Percentiles rank a stretch among this genome's conserved stretches.
Evolutionary conservation across 2,113 vertebrate species (phyloP).

Genomic region (Ammospiza caudacuta): DNA sequence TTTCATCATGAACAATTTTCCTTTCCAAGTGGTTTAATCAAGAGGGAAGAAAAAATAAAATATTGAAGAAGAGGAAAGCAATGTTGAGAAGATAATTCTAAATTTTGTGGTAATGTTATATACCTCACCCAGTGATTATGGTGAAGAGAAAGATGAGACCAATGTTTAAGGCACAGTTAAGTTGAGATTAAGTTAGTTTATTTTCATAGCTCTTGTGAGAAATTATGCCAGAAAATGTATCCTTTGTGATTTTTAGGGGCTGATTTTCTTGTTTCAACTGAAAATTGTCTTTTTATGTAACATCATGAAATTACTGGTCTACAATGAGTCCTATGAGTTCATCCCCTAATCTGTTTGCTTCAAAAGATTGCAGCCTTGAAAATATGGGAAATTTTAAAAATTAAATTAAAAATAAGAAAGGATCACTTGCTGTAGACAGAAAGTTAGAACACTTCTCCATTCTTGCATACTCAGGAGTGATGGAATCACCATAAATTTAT

Average conservation of each 20-base stretch:
- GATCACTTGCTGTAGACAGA: background rate
- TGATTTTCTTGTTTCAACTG: background rate
- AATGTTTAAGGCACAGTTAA: background rate
- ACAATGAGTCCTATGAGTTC: background rate
- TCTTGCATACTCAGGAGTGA: background rate
- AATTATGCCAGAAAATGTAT: background rate
- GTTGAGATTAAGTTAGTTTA: background rate
- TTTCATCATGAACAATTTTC: background rate
- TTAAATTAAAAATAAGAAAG: background rate
- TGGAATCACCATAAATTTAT: background rate
- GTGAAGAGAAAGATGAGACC: background rate
- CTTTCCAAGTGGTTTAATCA: background rate
- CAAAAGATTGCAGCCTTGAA: background rate
- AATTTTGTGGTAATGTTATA: background rate
- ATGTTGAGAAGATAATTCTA: background rate
- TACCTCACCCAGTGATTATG: background rate
- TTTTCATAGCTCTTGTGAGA: background rate
- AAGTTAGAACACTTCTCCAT: background rate
- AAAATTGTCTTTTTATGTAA: background rate
- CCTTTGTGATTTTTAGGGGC: background rate
- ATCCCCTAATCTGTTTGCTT: background rate
- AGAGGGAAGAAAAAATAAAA: background rate
- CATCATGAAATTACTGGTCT: background rate
- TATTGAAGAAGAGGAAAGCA: background rate
- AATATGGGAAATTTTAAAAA: fast-evolving